A percentile compares a stretch with the other conserved stretches of the same genome.
phyloP scores from a whole-genome alignment of 1,140 invertebrate genomes.

The Drosophila tani region DNA sequence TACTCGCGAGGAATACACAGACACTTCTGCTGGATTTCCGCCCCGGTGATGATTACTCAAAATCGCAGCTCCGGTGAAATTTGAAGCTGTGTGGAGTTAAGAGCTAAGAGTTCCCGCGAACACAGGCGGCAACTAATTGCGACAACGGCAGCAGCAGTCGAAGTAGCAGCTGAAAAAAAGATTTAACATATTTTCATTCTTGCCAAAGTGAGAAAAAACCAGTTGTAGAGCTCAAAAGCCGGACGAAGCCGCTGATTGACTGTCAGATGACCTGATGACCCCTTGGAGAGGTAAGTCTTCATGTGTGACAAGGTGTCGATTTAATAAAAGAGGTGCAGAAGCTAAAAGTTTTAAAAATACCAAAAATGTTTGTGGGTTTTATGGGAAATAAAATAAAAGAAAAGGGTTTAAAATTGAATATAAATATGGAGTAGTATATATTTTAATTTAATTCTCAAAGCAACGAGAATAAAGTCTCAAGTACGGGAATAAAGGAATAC shows the following conservation, averaged over 20 bases:
- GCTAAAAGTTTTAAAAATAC: background rate
- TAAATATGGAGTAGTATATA: background rate
- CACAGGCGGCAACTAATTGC: constrained; percentile 72
- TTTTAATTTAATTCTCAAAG: background rate
- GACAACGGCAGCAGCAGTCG: constrained; percentile 41
- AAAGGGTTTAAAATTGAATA: background rate
- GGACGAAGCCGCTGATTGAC: constrained; percentile 44
- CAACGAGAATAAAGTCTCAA: too few species aligned
- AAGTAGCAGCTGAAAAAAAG: constrained; percentile 32
- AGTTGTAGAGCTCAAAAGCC: constrained; percentile 38
- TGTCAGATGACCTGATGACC: constrained; percentile 55
- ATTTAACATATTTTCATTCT: constrained; percentile 38
- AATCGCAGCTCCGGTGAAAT: constrained; percentile 65
- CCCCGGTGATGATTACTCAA: constrained; percentile 76
- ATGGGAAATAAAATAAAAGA: accelerated
- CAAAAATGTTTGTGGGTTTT: background rate
- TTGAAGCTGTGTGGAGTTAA: constrained; percentile 13
- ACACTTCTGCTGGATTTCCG: constrained; percentile 54
- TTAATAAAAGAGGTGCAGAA: constrained; percentile 21
- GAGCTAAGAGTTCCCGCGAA: constrained; percentile 53
- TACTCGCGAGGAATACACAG: constrained; percentile 11
- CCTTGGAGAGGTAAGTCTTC: constrained; percentile 3
- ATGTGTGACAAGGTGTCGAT: constrained; percentile 39
- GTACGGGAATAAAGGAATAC: too few species aligned
- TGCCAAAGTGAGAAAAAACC: constrained; percentile 22